These are phyloP conservation scores for Thymallus thymallus DNA, from an alignment of 2,113 vertebrate genomes.

Conservation along the genomic window DNA sequence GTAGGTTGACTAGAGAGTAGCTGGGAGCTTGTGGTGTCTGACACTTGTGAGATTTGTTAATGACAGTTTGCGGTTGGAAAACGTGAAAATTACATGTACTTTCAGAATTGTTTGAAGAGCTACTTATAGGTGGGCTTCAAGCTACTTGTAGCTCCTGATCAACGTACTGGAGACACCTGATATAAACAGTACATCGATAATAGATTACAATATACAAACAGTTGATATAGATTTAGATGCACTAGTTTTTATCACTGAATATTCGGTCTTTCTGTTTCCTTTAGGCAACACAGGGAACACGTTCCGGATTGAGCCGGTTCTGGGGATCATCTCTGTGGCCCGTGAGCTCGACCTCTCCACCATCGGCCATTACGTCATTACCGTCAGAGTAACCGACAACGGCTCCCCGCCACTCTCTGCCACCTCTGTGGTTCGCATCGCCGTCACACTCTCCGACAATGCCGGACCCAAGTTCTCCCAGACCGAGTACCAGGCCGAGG, in stretches of 20 bases:
- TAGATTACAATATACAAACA: no score
- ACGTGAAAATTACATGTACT: no score
- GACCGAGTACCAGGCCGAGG: conserved; percentile 88
- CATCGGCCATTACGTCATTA: conserved; percentile 89
- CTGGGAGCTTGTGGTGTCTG: no score
- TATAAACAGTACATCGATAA: no score
- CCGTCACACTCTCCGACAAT: conserved; percentile 91
- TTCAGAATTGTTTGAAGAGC: no score
- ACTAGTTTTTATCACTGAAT: neutral
- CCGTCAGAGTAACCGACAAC: conserved; percentile 85
- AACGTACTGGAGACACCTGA: no score
- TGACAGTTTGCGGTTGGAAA: no score
- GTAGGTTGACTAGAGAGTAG: no score
- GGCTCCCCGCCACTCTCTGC: conserved; percentile 87
- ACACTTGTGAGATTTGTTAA: no score
- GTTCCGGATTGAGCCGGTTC: conserved; percentile 89
- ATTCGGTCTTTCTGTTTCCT: conserved; percentile 28
- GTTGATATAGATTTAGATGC: no score
- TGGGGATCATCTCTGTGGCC: conserved; percentile 88
- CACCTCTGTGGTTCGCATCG: conserved; percentile 86
- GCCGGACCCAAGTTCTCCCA: conserved; percentile 88
- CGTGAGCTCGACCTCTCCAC: conserved; percentile 87
- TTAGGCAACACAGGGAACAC: conserved; percentile 89
- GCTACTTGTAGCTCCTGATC: no score
- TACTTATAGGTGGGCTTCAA: no score